phyloP scores from a whole-genome alignment of 2,797 vertebrate species.

The Tenualosa ilisha region DNA sequence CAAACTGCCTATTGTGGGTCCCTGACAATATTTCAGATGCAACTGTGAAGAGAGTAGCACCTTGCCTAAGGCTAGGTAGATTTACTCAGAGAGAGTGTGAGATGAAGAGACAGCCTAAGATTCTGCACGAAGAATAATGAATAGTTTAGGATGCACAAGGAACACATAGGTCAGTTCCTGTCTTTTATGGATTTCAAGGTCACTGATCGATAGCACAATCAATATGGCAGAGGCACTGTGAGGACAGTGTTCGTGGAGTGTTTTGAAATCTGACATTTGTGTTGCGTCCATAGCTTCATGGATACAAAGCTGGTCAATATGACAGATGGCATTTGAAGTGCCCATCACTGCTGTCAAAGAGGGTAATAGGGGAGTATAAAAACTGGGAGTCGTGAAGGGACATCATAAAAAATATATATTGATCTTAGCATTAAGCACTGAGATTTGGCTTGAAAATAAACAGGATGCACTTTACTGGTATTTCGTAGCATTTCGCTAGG shows the following conservation, averaged over 20 bases:
- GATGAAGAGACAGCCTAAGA: neutral
- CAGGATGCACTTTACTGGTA: neutral
- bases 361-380: too few relatives aligned
- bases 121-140: neutral
- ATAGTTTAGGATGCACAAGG: neutral
- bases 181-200: constrained; percentile 21
- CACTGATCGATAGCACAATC: constrained; percentile 3
- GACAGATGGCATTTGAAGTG: constrained; percentile 1
- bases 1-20: neutral
- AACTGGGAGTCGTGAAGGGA: neutral
- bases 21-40: constrained; percentile 8
- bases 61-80: neutral
- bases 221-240: neutral
- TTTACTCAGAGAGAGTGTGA: neutral
- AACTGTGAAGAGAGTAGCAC: neutral
- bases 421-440: neutral
- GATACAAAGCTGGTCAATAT: neutral
- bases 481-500: neutral
- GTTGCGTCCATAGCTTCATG: neutral
- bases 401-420: neutral
- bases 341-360: neutral
- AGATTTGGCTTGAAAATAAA: neutral
- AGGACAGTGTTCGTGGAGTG: neutral
- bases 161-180: neutral
- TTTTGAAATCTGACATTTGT: neutral